These are phyloP conservation scores for Zaprionus ghesquierei DNA, from an alignment of 1,140 invertebrate genomes.

Conservation along the genomic window DNA sequence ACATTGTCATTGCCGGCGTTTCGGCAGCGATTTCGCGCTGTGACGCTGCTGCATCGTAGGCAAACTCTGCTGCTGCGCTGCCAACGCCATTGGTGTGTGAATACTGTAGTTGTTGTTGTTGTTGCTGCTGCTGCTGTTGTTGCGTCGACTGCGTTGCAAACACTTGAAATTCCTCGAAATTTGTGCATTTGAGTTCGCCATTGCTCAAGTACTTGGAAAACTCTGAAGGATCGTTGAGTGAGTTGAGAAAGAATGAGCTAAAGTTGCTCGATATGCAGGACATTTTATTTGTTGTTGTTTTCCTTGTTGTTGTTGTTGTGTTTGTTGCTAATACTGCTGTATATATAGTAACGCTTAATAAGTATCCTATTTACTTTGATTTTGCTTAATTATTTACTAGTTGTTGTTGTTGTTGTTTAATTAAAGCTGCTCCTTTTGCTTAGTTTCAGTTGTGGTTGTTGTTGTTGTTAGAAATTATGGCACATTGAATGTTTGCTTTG, in stretches of 20 bases:
- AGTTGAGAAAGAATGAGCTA: constrained; percentile 81
- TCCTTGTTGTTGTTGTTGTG: constrained; percentile 18
- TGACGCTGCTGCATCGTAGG: constrained; percentile 16
- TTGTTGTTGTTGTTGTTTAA: constrained; percentile 1
- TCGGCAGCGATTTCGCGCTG: constrained; percentile 31
- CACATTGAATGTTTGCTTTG: constrained; percentile 29
- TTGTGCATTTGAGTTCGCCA: constrained; percentile 78
- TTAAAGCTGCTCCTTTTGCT: constrained; percentile 51
- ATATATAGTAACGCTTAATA: constrained; percentile 23
- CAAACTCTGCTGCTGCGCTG: constrained; percentile 15
- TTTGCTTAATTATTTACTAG: constrained; percentile 23
- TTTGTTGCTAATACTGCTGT: constrained; percentile 73
- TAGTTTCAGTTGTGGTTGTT: constrained; percentile 27
- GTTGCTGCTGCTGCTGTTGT: constrained; percentile 48
- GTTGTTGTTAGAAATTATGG: constrained; percentile 33
- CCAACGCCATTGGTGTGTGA: constrained; percentile 32
- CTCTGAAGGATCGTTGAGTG: constrained; percentile 81
- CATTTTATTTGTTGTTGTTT: constrained; percentile 55
- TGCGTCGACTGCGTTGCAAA: constrained; percentile 54
- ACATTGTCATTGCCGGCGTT: constrained; percentile 19
- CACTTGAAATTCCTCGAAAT: constrained; percentile 81
- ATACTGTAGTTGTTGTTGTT: constrained; percentile 36
- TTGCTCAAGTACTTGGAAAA: constrained; percentile 82
- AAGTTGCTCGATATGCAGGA: constrained; percentile 82
- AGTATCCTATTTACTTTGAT: constrained; percentile 31